Percentiles rank a stretch among this genome's conserved stretches.
Conservation (phyloP, 2,888 invertebrate species). For the Hartigia nigra region DNA sequence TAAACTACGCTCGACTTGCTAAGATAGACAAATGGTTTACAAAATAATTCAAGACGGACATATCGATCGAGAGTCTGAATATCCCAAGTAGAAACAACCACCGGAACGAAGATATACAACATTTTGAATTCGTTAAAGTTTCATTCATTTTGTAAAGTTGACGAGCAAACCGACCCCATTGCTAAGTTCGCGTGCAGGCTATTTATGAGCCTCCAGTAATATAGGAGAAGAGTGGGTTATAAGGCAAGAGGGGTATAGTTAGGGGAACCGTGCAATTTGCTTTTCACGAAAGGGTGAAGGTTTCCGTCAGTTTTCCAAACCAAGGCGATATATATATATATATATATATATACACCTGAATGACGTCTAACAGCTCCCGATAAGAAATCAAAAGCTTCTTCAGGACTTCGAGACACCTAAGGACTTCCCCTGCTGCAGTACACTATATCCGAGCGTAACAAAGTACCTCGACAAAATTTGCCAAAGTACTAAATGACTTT, state of each 20-base stretch:
- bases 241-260: not conserved
- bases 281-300: not conserved
- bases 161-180: not conserved
- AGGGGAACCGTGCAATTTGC: not conserved
- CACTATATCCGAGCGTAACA: not conserved
- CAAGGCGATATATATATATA: not conserved
- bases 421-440: not conserved
- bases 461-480: not conserved
- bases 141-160: not conserved
- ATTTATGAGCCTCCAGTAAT: conserved; percentile 11
- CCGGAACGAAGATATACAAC: not conserved
- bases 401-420: not conserved
- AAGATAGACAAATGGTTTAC: not conserved
- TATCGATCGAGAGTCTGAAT: not conserved
- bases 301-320: not conserved
- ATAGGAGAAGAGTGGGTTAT: not conserved
- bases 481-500: not conserved
- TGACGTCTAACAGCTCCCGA: not conserved
- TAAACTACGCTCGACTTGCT: not conserved
- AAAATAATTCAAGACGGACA: not conserved
- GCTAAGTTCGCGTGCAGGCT: conserved; percentile 6
- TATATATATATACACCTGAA: not conserved
- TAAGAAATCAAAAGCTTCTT: not conserved
- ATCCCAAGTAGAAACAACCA: not conserved
- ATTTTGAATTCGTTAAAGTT: not conserved